Evolutionary conservation across 2,113 vertebrate genomes (phyloP).

Genomic region (Silurus meridionalis): DNA sequence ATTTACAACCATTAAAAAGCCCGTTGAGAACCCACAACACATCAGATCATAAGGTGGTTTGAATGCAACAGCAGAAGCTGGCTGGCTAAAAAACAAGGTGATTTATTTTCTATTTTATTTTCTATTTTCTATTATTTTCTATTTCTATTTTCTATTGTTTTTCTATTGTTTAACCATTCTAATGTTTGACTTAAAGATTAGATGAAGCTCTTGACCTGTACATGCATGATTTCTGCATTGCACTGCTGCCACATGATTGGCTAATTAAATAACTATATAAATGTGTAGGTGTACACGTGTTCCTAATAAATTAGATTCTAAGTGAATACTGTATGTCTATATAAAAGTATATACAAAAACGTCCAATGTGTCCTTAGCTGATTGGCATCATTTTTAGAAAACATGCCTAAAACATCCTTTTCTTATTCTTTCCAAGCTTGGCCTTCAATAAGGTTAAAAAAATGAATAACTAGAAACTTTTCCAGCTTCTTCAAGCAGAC

Average conservation of each 20-base stretch:
- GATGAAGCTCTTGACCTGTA: neutral
- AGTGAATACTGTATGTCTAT: neutral
- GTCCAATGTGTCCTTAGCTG: neutral
- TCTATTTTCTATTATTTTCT: too few species aligned
- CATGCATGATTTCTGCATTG: neutral
- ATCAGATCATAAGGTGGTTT: too few species aligned
- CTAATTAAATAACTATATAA: neutral
- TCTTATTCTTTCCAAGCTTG: neutral
- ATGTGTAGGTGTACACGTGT: neutral
- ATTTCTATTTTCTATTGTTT: too few species aligned
- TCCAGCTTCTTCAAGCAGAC: neutral
- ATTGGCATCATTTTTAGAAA: neutral
- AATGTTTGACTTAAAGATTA: neutral
- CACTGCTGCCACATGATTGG: neutral
- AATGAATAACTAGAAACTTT: neutral
- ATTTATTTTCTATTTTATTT: too few species aligned
- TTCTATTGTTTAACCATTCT: too few species aligned
- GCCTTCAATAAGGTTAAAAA: neutral
- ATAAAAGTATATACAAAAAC: neutral
- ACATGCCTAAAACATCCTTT: neutral
- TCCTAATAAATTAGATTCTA: neutral
- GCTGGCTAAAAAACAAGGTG: too few species aligned
- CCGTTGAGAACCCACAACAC: too few species aligned
- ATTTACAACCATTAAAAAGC: too few species aligned
- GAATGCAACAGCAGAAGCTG: too few species aligned